Evolutionary conservation across 2,888 invertebrate genomes (phyloP).

Genomic region (Clepsis dumicolana): DNA sequence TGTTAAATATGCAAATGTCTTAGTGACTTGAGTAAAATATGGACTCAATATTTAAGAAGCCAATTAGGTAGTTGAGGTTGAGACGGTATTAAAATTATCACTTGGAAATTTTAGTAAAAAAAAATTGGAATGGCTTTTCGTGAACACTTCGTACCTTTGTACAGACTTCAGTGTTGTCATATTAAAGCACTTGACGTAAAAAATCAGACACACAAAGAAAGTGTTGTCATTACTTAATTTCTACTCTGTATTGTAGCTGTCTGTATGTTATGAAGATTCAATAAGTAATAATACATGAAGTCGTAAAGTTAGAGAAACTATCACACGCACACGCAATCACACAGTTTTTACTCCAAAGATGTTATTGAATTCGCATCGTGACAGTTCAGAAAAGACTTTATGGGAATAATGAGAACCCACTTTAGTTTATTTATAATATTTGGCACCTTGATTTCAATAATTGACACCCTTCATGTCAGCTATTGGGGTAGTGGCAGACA

Average conservation of each 20-base stretch:
- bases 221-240: neutral
- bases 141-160: too few species aligned
- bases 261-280: conserved; percentile 18
- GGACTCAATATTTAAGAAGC: conserved; percentile 3
- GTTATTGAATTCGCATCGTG: conserved; percentile 7
- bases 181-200: too few species aligned
- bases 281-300: neutral
- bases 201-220: too few species aligned
- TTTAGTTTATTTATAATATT: neutral
- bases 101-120: neutral
- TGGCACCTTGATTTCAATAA: too few species aligned
- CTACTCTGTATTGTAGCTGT: conserved; percentile 9
- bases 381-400: neutral
- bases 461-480: too few species aligned
- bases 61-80: conserved; percentile 6
- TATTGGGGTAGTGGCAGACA: too few species aligned
- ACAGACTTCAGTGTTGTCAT: too few species aligned
- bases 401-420: neutral
- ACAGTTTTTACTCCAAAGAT: conserved; percentile 19
- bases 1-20: conserved; percentile 34
- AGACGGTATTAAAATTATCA: neutral
- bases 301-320: conserved; percentile 30
- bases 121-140: neutral
- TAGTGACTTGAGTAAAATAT: conserved; percentile 24
- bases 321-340: conserved; percentile 36